Conservation (phyloP, 2,888 invertebrate species). For the Acleris emargana region DNA sequence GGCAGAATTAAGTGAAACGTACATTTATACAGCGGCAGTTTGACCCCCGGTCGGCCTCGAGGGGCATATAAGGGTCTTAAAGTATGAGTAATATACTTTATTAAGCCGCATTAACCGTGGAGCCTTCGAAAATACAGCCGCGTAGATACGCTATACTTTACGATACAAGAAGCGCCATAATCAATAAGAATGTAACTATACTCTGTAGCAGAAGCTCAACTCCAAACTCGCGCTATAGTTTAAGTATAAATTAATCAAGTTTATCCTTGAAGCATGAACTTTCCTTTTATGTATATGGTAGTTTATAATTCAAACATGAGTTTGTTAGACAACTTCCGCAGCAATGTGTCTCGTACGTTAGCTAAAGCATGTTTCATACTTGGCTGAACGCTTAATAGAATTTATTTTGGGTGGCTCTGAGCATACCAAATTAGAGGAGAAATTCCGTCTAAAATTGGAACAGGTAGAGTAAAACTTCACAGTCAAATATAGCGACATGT, state of each 20-base stretch:
- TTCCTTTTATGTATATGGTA: neutral
- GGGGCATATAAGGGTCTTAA: constrained; percentile 27
- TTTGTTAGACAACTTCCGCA: neutral
- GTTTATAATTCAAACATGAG: neutral
- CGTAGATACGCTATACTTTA: neutral
- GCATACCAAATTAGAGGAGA: constrained; percentile 34
- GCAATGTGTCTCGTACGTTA: constrained; percentile 10
- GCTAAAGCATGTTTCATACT: constrained; percentile 30
- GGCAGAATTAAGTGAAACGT: constrained; percentile 5
- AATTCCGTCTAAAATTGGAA: constrained; percentile 28
- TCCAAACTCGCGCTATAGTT: too few relatives aligned
- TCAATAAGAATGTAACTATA: neutral
- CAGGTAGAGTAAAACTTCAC: constrained; percentile 16
- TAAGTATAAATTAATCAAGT: too few relatives aligned
- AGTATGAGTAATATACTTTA: constrained; percentile 32
- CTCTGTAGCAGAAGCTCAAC: too few relatives aligned
- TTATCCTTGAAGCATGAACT: too few relatives aligned
- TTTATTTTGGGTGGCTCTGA: constrained; percentile 30
- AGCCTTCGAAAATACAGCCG: constrained; percentile 9
- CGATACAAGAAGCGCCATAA: too few relatives aligned
- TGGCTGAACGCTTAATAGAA: constrained; percentile 32
- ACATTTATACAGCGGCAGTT: constrained; percentile 18
- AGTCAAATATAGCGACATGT: constrained; percentile 2
- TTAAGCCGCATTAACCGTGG: constrained; percentile 23
- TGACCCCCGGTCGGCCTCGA: constrained; percentile 16